Conservation (phyloP, 2,113 vertebrate genomes). For the Albula glossodonta region DNA sequence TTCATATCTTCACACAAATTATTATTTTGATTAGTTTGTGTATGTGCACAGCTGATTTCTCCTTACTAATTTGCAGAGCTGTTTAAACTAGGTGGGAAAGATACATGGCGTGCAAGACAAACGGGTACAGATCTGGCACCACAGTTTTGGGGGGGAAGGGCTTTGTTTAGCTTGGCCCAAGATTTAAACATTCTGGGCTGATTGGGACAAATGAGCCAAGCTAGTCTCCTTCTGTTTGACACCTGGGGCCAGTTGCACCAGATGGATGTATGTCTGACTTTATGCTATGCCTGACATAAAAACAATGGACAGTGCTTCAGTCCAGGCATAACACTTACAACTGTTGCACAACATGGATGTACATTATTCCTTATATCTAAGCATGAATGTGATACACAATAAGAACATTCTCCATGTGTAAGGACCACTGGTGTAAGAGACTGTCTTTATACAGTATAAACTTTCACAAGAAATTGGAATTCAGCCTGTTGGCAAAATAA, state of each 20-base stretch:
- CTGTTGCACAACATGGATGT: not conserved
- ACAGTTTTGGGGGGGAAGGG: not conserved
- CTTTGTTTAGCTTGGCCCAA: not conserved
- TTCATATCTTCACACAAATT: too few relatives aligned
- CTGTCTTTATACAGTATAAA: too few relatives aligned
- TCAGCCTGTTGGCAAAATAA: too few relatives aligned
- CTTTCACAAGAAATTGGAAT: too few relatives aligned
- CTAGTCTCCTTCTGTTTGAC: not conserved
- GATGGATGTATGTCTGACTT: too few relatives aligned
- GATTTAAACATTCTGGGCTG: not conserved
- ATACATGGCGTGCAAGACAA: not conserved
- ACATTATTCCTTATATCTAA: not conserved
- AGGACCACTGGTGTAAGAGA: too few relatives aligned
- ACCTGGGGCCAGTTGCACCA: not conserved
- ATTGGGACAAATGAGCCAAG: not conserved
- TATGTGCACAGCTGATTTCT: not conserved
- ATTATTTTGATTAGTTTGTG: not conserved
- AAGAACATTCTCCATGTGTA: not conserved
- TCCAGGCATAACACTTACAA: too few relatives aligned
- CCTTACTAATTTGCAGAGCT: not conserved
- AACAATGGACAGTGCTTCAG: too few relatives aligned
- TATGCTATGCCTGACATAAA: too few relatives aligned
- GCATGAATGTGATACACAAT: not conserved
- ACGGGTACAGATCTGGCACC: not conserved
- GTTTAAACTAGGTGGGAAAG: not conserved